Base-by-base conservation (phyloP, 2,113 vertebrate species). In the Clarias batrachus region DNA sequence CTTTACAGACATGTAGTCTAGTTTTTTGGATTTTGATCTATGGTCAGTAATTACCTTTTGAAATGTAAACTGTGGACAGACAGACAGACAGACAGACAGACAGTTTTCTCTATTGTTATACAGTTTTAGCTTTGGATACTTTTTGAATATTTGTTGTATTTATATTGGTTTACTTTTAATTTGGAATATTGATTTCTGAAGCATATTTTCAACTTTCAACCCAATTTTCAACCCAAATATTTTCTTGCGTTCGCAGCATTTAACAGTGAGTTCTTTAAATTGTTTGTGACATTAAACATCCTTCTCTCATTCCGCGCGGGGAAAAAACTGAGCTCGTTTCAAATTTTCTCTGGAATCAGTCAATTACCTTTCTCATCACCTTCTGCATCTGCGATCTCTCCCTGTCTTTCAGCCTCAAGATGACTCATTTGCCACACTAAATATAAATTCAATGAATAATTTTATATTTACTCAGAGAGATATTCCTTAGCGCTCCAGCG, bases 361-460 rank as follows among this genome's bases (percentile, higher is more conserved):
- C 91, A 90, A 89, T 92, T 91, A 87, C 85, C 87, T 84, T 88
- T 86, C 87, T 90, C 86, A 89, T 89, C 90, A 77, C 88, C 83
- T 85, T 84, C 66, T 87, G 74, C 86, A 89, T 90, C 89, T 89
- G 88, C 86, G 52, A 89, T 90, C 84, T 80, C 76, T 85, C 76
- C 59, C 80, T 74, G 78, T 62, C 82, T 91, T 89, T 89, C 83
- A 86, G 85, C n/a, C 79, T 37, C 74, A 78, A 87, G 88, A 91
- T 82, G 76, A 89, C 87, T 87, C 79, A 78, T 91, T 87, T 89
- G 88, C 89, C 88, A 90, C 91, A 89, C 76, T 85, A 88, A 90
- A 91, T 92, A 81, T 87, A 90, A 90, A 90, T 89, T 90, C 88
- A 89, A 88, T 91, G 89, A 92, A 91, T 92, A 90, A 90, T 91